These are phyloP conservation scores for Ctenopoma multispine DNA, from an alignment of 2,797 vertebrate genomes.

Conservation along the genomic window DNA sequence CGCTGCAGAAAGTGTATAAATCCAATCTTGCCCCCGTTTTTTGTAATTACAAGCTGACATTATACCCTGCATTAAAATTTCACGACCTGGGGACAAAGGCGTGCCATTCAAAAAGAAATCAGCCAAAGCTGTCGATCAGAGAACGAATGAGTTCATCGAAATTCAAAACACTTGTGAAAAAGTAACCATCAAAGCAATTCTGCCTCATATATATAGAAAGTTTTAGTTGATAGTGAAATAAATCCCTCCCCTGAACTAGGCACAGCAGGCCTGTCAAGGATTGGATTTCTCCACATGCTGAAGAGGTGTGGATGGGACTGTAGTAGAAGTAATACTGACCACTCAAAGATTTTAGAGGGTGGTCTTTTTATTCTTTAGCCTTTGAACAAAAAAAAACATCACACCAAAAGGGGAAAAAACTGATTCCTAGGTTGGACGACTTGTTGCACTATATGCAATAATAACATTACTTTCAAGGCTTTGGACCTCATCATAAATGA, in stretches of 20 bases:
- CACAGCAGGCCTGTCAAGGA: not conserved
- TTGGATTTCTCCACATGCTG: conserved; percentile 11
- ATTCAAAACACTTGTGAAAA: conserved; percentile 23
- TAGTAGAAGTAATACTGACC: not conserved
- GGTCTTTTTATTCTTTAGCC: not conserved
- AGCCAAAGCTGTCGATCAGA: conserved; percentile 31
- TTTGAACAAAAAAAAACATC: not conserved
- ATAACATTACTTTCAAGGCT: too few relatives aligned
- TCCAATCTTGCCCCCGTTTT: conserved; percentile 57
- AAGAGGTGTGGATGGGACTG: not conserved
- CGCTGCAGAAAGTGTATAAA: conserved; percentile 58
- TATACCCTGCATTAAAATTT: conserved; percentile 70
- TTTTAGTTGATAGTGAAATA: conserved; percentile 1
- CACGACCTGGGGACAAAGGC: conserved; percentile 67
- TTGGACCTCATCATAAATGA: too few relatives aligned
- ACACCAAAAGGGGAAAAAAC: too few relatives aligned
- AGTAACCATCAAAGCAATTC: conserved; percentile 27
- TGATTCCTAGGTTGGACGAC: too few relatives aligned
- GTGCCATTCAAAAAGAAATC: conserved; percentile 57
- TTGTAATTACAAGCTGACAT: conserved; percentile 71
- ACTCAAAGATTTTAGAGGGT: not conserved
- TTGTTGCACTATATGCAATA: too few relatives aligned
- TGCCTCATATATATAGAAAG: conserved; percentile 9
- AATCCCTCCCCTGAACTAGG: not conserved
- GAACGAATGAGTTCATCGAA: conserved; percentile 37